Percentiles rank a stretch among this genome's conserved stretches.
phyloP scores from a whole-genome alignment of 1,140 invertebrate genomes.

The Ctenoplectra terminalis region DNA sequence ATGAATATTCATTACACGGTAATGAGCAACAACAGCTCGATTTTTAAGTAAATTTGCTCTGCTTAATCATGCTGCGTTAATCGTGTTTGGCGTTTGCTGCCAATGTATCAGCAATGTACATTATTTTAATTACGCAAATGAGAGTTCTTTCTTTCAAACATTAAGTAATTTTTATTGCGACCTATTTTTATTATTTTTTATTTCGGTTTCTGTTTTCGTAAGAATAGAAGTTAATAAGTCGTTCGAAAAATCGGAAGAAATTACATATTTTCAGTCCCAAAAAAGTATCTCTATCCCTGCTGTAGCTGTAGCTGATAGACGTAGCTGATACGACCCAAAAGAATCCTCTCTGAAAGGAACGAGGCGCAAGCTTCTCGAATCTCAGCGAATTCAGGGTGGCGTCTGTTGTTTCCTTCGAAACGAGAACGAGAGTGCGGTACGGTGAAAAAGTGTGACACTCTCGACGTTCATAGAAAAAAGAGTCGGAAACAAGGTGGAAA shows the following conservation, averaged over 20 bases:
- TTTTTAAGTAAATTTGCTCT: conserved; percentile 22
- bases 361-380: neutral
- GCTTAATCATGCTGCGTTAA: neutral
- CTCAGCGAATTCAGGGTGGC: too few relatives aligned
- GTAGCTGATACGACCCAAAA: too few relatives aligned
- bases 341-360: too few relatives aligned
- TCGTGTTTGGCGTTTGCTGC: neutral
- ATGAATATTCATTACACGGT: conserved; percentile 29
- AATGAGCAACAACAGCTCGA: neutral
- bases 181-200: too few relatives aligned
- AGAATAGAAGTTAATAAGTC: too few relatives aligned
- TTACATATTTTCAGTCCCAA: too few relatives aligned
- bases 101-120: neutral
- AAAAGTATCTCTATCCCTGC: neutral
- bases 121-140: neutral
- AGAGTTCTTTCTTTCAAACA: neutral
- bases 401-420: conserved; percentile 37
- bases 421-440: conserved; percentile 37
- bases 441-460: conserved; percentile 37
- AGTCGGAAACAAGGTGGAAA: neutral
- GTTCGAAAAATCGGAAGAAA: too few relatives aligned
- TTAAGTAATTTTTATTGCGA: too few relatives aligned
- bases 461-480: neutral
- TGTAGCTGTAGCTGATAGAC: neutral
- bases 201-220: too few relatives aligned